Percentiles rank a stretch among this genome's conserved stretches.
phyloP scores from a whole-genome alignment of 2,113 vertebrate genomes.

The Nycticebus coucang region DNA sequence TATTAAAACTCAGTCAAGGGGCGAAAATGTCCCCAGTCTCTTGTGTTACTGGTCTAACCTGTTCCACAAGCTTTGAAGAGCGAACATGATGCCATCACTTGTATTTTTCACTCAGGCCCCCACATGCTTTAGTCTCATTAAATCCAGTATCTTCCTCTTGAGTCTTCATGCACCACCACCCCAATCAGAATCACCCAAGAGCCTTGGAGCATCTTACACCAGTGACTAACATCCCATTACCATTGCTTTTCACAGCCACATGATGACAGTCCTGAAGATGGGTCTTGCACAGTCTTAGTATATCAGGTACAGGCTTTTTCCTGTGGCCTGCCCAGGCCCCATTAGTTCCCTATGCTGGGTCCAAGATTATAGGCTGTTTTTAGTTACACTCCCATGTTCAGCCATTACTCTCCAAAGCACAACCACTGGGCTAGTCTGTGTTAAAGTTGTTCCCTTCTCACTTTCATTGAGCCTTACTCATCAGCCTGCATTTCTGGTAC shows the following conservation, averaged over 20 bases:
- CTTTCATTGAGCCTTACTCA: not conserved
- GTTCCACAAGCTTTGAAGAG: not conserved
- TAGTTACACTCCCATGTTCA: not conserved
- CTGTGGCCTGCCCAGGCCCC: not conserved
- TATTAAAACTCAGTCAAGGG: not conserved
- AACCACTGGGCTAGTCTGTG: not conserved
- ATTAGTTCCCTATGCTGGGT: not conserved
- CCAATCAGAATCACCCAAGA: not conserved
- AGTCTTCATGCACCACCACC: not conserved
- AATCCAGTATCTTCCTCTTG: not conserved
- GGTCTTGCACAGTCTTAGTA: not conserved
- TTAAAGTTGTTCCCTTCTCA: not conserved
- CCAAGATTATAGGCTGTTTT: not conserved
- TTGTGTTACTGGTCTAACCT: slow-evolving; percentile 33
- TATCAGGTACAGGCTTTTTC: not conserved
- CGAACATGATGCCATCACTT: not conserved
- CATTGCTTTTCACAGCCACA: fast-evolving
- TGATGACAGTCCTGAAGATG: not conserved
- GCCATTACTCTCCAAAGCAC: not conserved
- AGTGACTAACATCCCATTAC: not conserved
- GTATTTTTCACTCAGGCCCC: not conserved
- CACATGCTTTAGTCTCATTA: not conserved
- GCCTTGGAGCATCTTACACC: not conserved
- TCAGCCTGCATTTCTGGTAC: not conserved
- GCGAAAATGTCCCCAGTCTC: not conserved